phyloP scores from a whole-genome alignment of 2,113 vertebrate species.

The Pseudorasbora parva region DNA sequence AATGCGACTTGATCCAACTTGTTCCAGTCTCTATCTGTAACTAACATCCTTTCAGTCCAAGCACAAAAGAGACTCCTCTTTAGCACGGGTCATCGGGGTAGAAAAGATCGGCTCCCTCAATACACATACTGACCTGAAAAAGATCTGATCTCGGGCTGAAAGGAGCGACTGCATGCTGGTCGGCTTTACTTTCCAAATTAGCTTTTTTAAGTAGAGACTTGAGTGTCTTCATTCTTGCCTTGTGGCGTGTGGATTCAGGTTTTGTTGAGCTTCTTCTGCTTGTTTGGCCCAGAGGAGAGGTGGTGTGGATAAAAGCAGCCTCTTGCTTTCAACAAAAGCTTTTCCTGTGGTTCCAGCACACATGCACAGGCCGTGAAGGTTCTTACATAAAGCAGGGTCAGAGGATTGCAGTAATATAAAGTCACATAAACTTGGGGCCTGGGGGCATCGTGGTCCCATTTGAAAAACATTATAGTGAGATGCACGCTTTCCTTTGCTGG shows the following conservation, averaged over 20 bases:
- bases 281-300: constrained; percentile 31
- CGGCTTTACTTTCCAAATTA: constrained; percentile 50
- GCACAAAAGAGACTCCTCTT: constrained; percentile 43
- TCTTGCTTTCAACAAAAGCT: constrained; percentile 24
- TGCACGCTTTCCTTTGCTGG: neutral
- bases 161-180: constrained; percentile 50
- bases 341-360: neutral
- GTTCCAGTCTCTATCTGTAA: neutral
- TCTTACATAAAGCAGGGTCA: constrained; percentile 28
- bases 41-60: neutral
- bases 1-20: constrained; percentile 16
- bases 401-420: constrained; percentile 17
- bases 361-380: neutral
- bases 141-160: constrained; percentile 58
- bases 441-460: neutral
- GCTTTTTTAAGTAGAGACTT: constrained; percentile 33
- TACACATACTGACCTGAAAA: constrained; percentile 74
- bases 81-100: constrained; percentile 50
- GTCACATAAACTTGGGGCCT: neutral
- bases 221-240: constrained; percentile 35
- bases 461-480: neutral
- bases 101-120: constrained; percentile 63
- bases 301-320: constrained; percentile 18
- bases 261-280: constrained; percentile 58
- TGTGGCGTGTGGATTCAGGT: constrained; percentile 14